Evolutionary conservation across 2,797 vertebrate species (phyloP).

Genomic region (Kryptopterus vitreolus): DNA sequence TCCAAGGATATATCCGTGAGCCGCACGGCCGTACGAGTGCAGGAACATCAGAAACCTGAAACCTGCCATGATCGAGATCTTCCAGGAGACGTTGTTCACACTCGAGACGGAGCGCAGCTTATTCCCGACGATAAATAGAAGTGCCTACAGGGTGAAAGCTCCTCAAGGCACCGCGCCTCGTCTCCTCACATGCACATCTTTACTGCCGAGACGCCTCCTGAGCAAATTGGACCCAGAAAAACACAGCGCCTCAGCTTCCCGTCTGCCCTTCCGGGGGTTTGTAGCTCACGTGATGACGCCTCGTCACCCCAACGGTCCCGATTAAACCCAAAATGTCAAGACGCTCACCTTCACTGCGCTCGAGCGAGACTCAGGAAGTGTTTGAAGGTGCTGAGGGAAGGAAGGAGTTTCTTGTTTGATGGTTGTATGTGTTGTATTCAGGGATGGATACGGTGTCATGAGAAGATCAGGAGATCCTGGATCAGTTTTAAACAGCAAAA

Average conservation of each 20-base stretch:
- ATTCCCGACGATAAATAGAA: background rate
- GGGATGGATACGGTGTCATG: no score
- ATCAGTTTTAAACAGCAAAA: no score
- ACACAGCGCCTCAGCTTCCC: background rate
- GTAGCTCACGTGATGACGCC: background rate
- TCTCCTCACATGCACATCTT: background rate
- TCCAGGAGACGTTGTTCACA: background rate
- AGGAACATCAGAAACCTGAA: background rate
- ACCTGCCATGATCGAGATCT: background rate
- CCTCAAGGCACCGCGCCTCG: background rate
- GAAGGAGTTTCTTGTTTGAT: background rate
- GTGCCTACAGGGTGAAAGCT: background rate
- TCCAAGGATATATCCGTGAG: background rate
- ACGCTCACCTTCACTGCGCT: background rate
- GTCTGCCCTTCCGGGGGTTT: background rate
- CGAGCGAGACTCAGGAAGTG: background rate
- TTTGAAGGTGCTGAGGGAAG: background rate
- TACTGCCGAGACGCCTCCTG: background rate
- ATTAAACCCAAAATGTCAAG: slow-evolving; percentile 26
- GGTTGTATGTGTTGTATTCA: background rate
- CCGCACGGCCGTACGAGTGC: background rate
- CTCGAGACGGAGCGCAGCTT: background rate
- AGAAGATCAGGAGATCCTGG: background rate
- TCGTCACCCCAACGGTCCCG: background rate
- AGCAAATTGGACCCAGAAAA: slow-evolving; percentile 11